phyloP scores from a whole-genome alignment of 2,888 invertebrate genomes.

The Diaperis boleti region DNA sequence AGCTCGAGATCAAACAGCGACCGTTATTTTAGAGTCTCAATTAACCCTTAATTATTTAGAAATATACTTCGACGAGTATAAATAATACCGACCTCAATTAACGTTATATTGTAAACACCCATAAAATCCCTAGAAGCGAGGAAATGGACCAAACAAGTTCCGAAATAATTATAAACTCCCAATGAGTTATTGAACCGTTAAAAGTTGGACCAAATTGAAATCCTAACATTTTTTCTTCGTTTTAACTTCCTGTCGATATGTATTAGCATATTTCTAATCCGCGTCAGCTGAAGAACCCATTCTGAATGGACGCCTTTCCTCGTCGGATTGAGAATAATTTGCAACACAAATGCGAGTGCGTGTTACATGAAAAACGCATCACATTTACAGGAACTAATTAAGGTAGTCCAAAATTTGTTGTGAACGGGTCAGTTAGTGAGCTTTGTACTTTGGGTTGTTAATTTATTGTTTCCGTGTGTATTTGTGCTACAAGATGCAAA shows the following conservation, averaged over 20 bases:
- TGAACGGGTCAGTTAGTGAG: constrained; percentile 19
- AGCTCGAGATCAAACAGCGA: neutral
- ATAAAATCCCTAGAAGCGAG: neutral
- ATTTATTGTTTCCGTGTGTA: constrained; percentile 26
- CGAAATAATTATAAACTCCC: constrained; percentile 16
- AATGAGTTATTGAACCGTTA: constrained; percentile 25
- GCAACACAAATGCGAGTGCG: constrained; percentile 9
- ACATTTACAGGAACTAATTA: constrained; percentile 3
- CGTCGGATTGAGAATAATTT: constrained; percentile 1
- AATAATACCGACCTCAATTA: neutral
- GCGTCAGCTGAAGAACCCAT: neutral
- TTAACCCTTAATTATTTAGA: constrained; percentile 18
- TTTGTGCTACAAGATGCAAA: neutral
- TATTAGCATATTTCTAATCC: constrained; percentile 2
- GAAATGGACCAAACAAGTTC: neutral
- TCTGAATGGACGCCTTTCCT: neutral
- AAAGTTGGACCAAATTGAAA: constrained; percentile 11
- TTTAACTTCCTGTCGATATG: constrained; percentile 25
- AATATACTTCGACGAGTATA: neutral
- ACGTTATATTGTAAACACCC: constrained; percentile 8
- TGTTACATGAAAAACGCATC: constrained; percentile 17
- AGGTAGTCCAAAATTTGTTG: constrained; percentile 7
- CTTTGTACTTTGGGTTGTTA: constrained; percentile 14
- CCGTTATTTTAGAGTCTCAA: neutral
- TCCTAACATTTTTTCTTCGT: constrained; percentile 13